Base-by-base conservation (phyloP, 2,888 invertebrate genomes). In the Tanytarsus gracilentus region DNA sequence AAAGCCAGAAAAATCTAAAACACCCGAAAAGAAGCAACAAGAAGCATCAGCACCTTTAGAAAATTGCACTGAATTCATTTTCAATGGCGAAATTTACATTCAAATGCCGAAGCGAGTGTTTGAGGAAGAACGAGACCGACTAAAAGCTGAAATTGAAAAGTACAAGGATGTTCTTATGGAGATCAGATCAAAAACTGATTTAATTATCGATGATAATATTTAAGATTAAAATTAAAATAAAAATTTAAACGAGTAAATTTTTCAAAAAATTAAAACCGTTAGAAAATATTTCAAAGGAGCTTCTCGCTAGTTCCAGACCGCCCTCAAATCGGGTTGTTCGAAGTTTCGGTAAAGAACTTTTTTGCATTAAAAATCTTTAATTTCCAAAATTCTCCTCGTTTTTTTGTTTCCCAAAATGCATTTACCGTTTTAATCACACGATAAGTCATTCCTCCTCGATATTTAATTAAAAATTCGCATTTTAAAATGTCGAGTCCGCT, bases 101-200 rank as follows among this genome's bases (percentile, higher is more conserved):
- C 72, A 74, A 67, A 73, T 73, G 74, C 67, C 72, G 0, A 67
- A 67, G 48, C 64, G 67, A 0, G 64, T 67, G 21, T 73, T 72
- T 63, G 9, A 70, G 23, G 33, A 27, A 14, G 73, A 72, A 52
- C 72, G 69, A 63, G 62, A 65, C 1, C 62, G 64, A 9, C 40
- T 71, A 18, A 2, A 67, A 2, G 62, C 64, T 1, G 66, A 67
- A 30, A n/a, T 70, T 3, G 52, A 53, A 8, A 51, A 61, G 7
- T 71, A 70, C 59, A 69, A 69, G 49, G 62, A 62, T 0, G 51
- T 66, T n/a, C 21, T 71, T 0, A 62, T 40, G 25, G 65, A 60
- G 18, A 64, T 71, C 9, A 69, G 26, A n/a, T 7, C n/a, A 11
- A 16, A 50, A 27, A 50, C 21, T 50, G 50, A 50, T 16, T n/a